Conservation (phyloP, 2,888 invertebrate species). For the Xanthostigma xanthostigma region DNA sequence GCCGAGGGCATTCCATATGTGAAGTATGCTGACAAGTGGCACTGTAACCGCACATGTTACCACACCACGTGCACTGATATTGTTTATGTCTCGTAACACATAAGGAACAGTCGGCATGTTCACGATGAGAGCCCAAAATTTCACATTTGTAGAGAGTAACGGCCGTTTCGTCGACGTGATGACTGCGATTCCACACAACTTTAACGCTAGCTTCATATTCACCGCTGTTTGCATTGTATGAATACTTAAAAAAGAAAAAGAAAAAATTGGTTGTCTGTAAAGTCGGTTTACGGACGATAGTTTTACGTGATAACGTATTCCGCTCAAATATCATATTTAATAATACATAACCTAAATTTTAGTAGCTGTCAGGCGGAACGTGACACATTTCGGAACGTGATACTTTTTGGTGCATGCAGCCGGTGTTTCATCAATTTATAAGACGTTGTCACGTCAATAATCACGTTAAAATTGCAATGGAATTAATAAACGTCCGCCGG, state of each 20-base stretch:
- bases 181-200: slow-evolving; percentile 87
- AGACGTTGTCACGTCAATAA: no score
- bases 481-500: no score
- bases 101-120: slow-evolving; percentile 89
- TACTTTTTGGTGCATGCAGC: no score
- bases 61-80: slow-evolving; percentile 94
- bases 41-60: slow-evolving; percentile 70
- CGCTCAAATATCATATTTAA: no score
- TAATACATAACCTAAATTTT: no score
- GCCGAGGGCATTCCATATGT: slow-evolving; percentile 76
- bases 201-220: slow-evolving; percentile 80
- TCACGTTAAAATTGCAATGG: not conserved
- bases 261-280: no score
- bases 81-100: slow-evolving; percentile 84
- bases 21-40: slow-evolving; percentile 70
- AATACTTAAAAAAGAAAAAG: slow-evolving; percentile 45
- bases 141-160: slow-evolving; percentile 93
- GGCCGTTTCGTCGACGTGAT: slow-evolving; percentile 80
- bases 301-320: no score
- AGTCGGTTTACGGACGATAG: no score
- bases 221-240: slow-evolving; percentile 74
- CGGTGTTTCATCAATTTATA: no score
- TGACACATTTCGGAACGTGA: no score
- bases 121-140: slow-evolving; percentile 82
- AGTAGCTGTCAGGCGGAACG: no score